These are phyloP conservation scores for Rhodeus uyekii DNA, from an alignment of 2,797 vertebrate genomes.

Conservation along the genomic window DNA sequence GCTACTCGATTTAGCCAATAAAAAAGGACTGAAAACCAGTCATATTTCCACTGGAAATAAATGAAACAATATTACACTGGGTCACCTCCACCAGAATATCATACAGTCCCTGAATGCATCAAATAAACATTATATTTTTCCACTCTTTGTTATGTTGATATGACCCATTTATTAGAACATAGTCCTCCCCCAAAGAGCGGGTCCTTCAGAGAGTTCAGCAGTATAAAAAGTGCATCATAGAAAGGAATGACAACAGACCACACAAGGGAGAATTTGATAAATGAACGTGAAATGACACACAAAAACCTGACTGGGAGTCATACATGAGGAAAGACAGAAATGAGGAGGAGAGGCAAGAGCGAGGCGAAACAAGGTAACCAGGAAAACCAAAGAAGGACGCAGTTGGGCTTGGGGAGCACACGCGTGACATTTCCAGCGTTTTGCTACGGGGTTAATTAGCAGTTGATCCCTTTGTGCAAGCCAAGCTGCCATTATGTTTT, in stretches of 20 bases:
- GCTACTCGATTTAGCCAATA: background rate
- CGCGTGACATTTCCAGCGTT: conserved; percentile 47
- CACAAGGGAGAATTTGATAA: conserved; percentile 46
- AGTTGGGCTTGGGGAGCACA: background rate
- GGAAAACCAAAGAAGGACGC: background rate
- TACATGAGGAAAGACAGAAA: conserved; percentile 49
- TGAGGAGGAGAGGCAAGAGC: conserved; percentile 17
- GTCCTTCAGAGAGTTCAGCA: background rate
- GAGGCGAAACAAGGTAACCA: background rate
- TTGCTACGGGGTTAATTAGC: conserved; percentile 48
- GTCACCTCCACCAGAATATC: conserved; percentile 11
- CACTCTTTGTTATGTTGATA: conserved; percentile 22
- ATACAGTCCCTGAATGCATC: conserved; percentile 5
- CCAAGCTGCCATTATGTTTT: background rate
- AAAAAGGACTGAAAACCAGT: background rate
- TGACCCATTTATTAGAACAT: conserved; percentile 36
- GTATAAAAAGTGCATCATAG: conserved; percentile 38
- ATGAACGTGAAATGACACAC: conserved; percentile 45
- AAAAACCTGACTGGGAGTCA: conserved; percentile 46
- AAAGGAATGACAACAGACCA: conserved; percentile 34
- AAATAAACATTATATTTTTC: conserved; percentile 6
- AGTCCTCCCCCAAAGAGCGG: conserved; percentile 14
- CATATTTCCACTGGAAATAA: conserved; percentile 12
- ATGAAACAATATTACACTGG: background rate
- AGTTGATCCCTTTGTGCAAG: background rate